A percentile compares a stretch with the other conserved stretches of the same genome.
These are phyloP conservation scores for Rhombomys opimus DNA, from an alignment of 2,113 vertebrate species.

Conservation along the genomic window DNA sequence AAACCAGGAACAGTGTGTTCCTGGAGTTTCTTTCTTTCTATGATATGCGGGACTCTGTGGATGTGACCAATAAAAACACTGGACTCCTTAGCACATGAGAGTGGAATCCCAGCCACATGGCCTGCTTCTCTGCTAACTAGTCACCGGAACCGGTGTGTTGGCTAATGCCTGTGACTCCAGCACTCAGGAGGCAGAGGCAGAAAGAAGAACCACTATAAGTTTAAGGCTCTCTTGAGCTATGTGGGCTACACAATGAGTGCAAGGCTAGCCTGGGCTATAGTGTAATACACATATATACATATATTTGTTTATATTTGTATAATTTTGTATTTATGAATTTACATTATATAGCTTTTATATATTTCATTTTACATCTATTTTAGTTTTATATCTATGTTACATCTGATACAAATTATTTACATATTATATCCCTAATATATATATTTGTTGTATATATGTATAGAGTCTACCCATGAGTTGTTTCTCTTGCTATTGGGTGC, in stretches of 20 bases:
- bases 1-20: background rate
- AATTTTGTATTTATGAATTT: background rate
- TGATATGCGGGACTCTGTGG: background rate
- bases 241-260: background rate
- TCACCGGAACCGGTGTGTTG: background rate
- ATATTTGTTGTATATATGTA: background rate
- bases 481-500: background rate
- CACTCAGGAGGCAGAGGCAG: background rate
- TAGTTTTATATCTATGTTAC: background rate
- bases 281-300: background rate
- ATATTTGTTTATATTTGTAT: background rate
- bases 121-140: background rate
- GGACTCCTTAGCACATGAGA: background rate
- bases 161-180: background rate
- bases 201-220: background rate
- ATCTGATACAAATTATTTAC: background rate
- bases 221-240: background rate
- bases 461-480: background rate
- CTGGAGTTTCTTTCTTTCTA: background rate
- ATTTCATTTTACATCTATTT: background rate
- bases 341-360: background rate
- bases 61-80: background rate
- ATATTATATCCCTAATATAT: background rate
- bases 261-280: background rate
- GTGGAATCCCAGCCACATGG: background rate